Base-by-base conservation (phyloP, 2,797 vertebrate genomes). In the Macropus fuliginosus region DNA sequence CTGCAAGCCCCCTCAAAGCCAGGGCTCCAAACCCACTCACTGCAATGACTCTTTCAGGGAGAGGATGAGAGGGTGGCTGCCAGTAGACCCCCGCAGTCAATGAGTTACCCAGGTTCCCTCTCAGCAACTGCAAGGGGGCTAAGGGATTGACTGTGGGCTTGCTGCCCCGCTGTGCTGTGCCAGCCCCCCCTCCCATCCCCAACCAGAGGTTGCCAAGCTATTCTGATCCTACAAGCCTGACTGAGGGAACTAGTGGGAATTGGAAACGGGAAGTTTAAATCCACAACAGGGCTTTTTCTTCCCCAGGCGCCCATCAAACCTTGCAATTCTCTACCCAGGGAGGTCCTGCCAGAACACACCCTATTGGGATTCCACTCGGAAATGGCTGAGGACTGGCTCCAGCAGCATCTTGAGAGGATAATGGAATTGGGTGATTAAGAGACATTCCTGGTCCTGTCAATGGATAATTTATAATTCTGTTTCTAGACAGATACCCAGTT, bases 311-410 rank as follows among this genome's bases (percentile, higher is more conserved):
- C 21, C 0, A 96, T 96, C 95, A 97, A 97, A 94, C 92, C 94
- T 95, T 94, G 91, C 94, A 95, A 95, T 92, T 90, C 92, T 98
- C 95, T 91, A 95, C 93, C 94, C 94, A 97, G 95, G 93, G 94
- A 97, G 94, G 95, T 97, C 97, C 93, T 95, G 96, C 96, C 95
- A 96, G 96, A 97, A 96, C 92, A 34, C 34, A 92, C 56, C 46
- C 96, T 95, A 54, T 5, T 90, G 96, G 96, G 97, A 97, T 94
- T 97, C 95, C 92, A 95, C 81, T 96, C 24, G 56, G 97, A 97
- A 97, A 95, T 92, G 95, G 96, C 34, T 81, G 93, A 96, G 96
- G 95, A 94, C 95, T 40, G 91, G 92, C 74, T 94, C 56, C 56
- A 94, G 96, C 92, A 91, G 91, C 10, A 0, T 87, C 95, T 87